A percentile compares a stretch with the other conserved stretches of the same genome.
phyloP scores from a whole-genome alignment of 2,888 invertebrate genomes.

The Caenorhabditis macrosperma region DNA sequence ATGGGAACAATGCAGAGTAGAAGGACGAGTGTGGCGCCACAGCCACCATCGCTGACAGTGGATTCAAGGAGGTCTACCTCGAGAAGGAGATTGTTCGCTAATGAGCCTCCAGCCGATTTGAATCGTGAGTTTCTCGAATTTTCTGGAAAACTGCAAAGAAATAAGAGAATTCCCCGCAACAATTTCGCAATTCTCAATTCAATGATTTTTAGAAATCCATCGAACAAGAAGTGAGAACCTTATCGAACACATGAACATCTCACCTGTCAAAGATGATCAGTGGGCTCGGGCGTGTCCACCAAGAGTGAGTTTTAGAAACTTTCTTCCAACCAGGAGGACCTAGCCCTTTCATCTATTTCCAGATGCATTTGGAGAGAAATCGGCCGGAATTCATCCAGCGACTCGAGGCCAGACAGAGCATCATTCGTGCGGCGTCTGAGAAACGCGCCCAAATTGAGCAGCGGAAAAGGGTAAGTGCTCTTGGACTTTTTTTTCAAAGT shows the following conservation, averaged over 20 bases:
- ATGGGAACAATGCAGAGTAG: conserved; percentile 14
- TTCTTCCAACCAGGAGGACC: neutral
- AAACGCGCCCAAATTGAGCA: conserved; percentile 48
- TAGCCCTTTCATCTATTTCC: neutral
- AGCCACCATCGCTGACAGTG: neutral
- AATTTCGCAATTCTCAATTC: neutral
- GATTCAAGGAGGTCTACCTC: conserved; percentile 26
- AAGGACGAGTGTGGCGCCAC: neutral
- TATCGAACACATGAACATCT: conserved; percentile 53
- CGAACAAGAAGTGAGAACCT: conserved; percentile 30
- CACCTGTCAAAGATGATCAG: conserved; percentile 46
- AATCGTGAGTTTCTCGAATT: conserved; percentile 2
- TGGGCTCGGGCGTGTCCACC: conserved; percentile 46
- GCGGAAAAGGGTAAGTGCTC: conserved; percentile 35
- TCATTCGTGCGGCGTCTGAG: conserved; percentile 42
- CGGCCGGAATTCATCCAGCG: conserved; percentile 54
- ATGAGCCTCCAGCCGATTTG: conserved; percentile 1
- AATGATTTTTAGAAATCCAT: neutral
- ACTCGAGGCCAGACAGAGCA: conserved; percentile 47
- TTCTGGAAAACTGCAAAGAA: neutral
- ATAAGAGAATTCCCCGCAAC: neutral
- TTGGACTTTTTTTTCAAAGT: neutral
- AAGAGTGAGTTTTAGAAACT: conserved; percentile 15
- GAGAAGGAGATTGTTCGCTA: conserved; percentile 31
- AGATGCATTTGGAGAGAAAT: conserved; percentile 43